Conservation (phyloP, 2,113 vertebrate species). For the Zeus faber region DNA sequence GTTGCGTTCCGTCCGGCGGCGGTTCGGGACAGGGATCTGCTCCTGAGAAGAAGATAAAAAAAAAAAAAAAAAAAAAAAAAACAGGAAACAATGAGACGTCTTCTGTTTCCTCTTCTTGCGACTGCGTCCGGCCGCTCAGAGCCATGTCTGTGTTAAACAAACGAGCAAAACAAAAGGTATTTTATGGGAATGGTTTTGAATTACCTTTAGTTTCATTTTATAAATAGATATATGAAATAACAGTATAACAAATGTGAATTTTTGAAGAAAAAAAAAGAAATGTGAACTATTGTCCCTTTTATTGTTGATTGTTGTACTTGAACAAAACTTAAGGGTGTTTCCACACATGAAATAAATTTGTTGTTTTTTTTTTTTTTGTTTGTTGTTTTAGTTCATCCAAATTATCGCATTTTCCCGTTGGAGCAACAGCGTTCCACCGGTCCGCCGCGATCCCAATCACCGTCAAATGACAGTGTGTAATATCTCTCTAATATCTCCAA, state of each 20-base stretch:
- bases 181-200: conserved; percentile 72
- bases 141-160: conserved; percentile 70
- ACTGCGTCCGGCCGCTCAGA: conserved; percentile 47
- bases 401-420: conserved; percentile 57
- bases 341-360: conserved; percentile 74
- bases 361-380: no score
- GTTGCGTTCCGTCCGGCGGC: conserved; percentile 23
- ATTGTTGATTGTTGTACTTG: conserved; percentile 79
- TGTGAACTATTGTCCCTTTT: conserved; percentile 78
- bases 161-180: conserved; percentile 59
- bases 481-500: no score
- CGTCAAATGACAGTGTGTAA: no score
- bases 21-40: conserved; percentile 20
- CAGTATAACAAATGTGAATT: conserved; percentile 80
- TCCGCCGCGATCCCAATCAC: no score
- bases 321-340: conserved; percentile 74
- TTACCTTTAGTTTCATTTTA: conserved; percentile 66
- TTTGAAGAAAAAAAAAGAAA: conserved; percentile 48
- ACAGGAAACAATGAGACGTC: conserved; percentile 24
- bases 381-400: conserved; percentile 59
- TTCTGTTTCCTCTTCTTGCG: conserved; percentile 38
- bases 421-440: conserved; percentile 36
- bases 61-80: conserved; percentile 26
- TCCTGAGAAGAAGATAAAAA: conserved; percentile 17
- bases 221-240: conserved; percentile 75